Percentiles rank a stretch among this genome's conserved stretches.
phyloP scores from a whole-genome alignment of 2,888 invertebrate genomes.

The Hypercompe scribonia region DNA sequence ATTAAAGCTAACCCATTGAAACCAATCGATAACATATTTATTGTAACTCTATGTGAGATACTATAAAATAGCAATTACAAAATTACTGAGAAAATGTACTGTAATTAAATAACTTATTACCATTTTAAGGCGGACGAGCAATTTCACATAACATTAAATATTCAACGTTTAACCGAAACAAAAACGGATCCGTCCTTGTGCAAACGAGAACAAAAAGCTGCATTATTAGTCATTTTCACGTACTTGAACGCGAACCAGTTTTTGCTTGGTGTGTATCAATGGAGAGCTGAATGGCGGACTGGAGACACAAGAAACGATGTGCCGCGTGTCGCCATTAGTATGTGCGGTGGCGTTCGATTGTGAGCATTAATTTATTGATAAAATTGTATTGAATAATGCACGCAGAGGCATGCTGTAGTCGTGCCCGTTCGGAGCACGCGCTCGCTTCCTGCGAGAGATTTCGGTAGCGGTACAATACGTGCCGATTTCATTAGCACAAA shows the following conservation, averaged over 20 bases:
- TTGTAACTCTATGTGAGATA: not conserved
- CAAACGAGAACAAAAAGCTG: conserved; percentile 65
- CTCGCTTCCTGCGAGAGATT: conserved; percentile 67
- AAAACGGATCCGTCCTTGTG: conserved; percentile 79
- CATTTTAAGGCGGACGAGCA: conserved; percentile 24
- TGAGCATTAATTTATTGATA: conserved; percentile 85
- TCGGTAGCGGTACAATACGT: conserved; percentile 55
- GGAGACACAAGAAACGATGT: conserved; percentile 72
- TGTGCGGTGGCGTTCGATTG: conserved; percentile 77
- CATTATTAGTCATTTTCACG: conserved; percentile 71
- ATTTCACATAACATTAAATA: conserved; percentile 68
- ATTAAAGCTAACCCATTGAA: not conserved
- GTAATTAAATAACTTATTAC: conserved; percentile 8
- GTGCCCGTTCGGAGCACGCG: conserved; percentile 69
- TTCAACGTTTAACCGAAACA: conserved; percentile 68
- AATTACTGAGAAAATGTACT: not conserved
- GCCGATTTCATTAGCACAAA: conserved; percentile 54
- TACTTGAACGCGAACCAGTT: conserved; percentile 68
- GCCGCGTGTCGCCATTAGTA: conserved; percentile 85
- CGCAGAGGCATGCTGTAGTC: conserved; percentile 58
- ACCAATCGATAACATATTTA: not conserved
- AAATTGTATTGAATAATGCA: conserved; percentile 81
- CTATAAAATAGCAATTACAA: not conserved
- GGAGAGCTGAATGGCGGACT: conserved; percentile 78
- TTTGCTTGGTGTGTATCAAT: conserved; percentile 78